Conservation (phyloP, 2,113 vertebrate species). For the Antechinus stuartii region DNA sequence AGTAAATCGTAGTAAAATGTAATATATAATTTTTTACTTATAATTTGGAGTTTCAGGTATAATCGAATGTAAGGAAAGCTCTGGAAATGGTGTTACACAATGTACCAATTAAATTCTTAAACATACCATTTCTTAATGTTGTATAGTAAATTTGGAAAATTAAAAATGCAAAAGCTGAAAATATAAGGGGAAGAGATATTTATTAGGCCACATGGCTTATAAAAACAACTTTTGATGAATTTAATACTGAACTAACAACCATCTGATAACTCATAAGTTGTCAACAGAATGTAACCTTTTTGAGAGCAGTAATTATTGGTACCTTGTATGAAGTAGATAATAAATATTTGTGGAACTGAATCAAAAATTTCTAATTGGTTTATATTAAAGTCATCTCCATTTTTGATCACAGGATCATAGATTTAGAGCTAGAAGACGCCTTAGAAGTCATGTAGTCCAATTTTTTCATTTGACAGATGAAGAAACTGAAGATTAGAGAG, state of each 20-base stretch:
- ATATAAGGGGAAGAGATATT: conserved; percentile 41
- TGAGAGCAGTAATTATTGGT: conserved; percentile 14
- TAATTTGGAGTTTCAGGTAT: conserved; percentile 48
- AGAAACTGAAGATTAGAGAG: neutral
- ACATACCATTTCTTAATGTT: conserved; percentile 20
- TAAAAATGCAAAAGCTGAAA: neutral
- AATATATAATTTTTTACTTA: conserved; percentile 56
- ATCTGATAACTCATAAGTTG: conserved; percentile 32
- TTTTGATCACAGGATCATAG: neutral
- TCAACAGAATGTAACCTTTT: conserved; percentile 13
- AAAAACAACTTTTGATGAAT: conserved; percentile 48
- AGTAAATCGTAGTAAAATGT: conserved; percentile 54
- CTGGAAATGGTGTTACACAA: neutral
- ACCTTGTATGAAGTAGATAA: neutral
- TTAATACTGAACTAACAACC: conserved; percentile 42
- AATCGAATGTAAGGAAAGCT: neutral
- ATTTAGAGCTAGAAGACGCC: neutral
- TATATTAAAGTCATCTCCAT: neutral
- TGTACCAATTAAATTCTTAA: neutral
- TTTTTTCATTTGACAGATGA: neutral
- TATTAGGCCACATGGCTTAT: conserved; percentile 33
- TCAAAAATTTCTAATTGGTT: neutral
- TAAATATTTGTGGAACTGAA: neutral
- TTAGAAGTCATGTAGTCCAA: neutral
- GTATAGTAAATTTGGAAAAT: conserved; percentile 28